Evolutionary conservation across 1,140 invertebrate species (phyloP), one percentile per base, ranked within the genome.

Genomic region (Drosophila pseudoobscura): DNA sequence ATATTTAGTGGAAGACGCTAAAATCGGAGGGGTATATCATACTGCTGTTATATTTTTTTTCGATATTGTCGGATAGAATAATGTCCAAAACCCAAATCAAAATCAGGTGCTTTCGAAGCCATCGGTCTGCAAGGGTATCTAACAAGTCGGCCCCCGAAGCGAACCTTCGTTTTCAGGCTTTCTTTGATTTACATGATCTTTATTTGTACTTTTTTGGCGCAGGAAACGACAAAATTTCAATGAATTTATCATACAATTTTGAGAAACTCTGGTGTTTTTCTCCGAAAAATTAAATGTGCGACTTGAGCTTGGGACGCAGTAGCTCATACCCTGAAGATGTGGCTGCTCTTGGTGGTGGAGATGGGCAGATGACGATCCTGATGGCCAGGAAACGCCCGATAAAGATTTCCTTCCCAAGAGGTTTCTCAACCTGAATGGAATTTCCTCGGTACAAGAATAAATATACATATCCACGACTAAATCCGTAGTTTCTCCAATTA

Each of bases 191-290:
- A 6, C 5, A 5, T 24, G 24, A 5, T 24, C 24, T 24, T 24
- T 24, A 24, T 24, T 24, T 24, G 4, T 24, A 24, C 5, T 24
- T 24, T 24, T 24, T 24, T 59, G 47, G 52, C 60, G 43, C 58
- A 63, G 59, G 46, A 65, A 56, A 75, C 60, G 60, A 78, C 52
- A 73, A 79, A 80, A 90, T 88, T 90, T 89, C 84, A 78, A 70
- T 90, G 84, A 90, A 90, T 90, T 90, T 80, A 85, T 90, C 80
- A 83, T 87, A 78, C 87, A 90, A 90, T 90, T 90, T 84, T 89
- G 80, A 90, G 89, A 90, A 90, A 90, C 80, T 79, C 70, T 66
- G 78, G 68, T 75, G 78, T 80, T 89, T 90, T 90, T 90, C 89
- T 74, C 51, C 58, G 89, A 90, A 90, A 90, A 85, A 83, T 80